Evolutionary conservation across 2,888 invertebrate genomes (phyloP), one percentile per base, ranked within the genome.

Genomic region (Pediacus dermestoides): DNA sequence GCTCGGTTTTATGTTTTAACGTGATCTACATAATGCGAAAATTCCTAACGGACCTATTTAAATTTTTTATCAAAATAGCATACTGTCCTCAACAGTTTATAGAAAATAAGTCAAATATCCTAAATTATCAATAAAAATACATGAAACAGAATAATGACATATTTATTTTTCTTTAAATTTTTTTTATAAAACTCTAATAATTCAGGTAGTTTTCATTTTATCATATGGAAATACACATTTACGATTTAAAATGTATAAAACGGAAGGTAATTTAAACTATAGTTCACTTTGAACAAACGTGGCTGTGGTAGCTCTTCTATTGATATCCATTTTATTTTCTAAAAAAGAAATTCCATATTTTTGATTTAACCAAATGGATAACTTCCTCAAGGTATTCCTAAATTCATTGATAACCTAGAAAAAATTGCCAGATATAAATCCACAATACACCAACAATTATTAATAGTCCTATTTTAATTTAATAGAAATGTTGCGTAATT

Each of bases 331-430:
- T 31, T 30, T 3, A 42, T 30, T 28, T 48, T 46, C 46, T 39
- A 52, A 9, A 21, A 21, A 9, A 30, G 12, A 8, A 3, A 30
- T 28, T 12, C 50, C 55, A 30, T 38, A 57, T 18, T 49, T 43
- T 39, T 53, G 53, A 30, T 55, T 42, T 9, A 57, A 39, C 30
- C 46, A 39, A 30, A 60, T 49, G 1, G 39, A 34, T 3, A 55
- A 39, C 39, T 60, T 62, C 37, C 59, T 50, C 11, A 47, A 58
- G 10, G 49, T 46, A 36, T 58, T 56, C 22, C 46, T 53, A 7
- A 63, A 33, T 44, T 63, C 60, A 34, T 44, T 51, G 11, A 53
- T 56, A 2, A 60, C 59, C 62, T 62, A 30, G 22, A 57, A 53
- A 27, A 26, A 27, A 23, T 23, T 4, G 3, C 10, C 10, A 9